Base-by-base conservation (phyloP, 2,888 invertebrate genomes). In the Nowickia ferox region DNA sequence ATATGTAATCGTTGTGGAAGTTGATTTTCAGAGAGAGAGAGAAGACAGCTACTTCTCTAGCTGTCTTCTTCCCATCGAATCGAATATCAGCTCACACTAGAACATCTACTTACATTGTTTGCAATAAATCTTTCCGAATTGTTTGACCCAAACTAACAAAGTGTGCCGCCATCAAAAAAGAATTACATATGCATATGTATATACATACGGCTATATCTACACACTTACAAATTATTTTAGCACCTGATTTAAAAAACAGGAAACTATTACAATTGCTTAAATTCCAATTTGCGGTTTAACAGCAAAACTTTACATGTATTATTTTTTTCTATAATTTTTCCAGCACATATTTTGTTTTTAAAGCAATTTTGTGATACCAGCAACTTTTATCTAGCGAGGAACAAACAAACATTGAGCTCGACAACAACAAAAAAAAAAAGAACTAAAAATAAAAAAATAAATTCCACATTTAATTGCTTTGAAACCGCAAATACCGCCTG, bases 381-480 rank as follows among this genome's bases (percentile, higher is more conserved):
- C 40, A 65, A 30, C 48, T 57, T 48, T 65, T 44, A 44, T 19
- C 44, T 44, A 15, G 38, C 30, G 6, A n/a, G 38, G 9, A 63
- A 71, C 51, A 53, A 22, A n/a, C 38, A 19, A 38, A 48, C 57
- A 48, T 4, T 1, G 17, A 8, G 55, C 9, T 48, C 13, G 40
- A 22, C 1, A 48, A 57, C n/a, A n/a, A n/a, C n/a, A 68, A 51
- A 78, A 61, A 13, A 61, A 30, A 40, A 9, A 1, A 22, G 59
- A 40, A 78, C 15, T 15, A 3, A 68, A 17, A 57, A 75, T 19
- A 46, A 66, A 51, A 68, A 48, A 63, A 42, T 65, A 71, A 78
- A 89, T 89, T 89, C 89, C 79, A 86, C 88, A 89, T 90, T 90
- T 91, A 90, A 91, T 91, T 91, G 89, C 89, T 87, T 88, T 87